Conservation (phyloP, 2,797 vertebrate species). For the Chaetodon trifasciatus region DNA sequence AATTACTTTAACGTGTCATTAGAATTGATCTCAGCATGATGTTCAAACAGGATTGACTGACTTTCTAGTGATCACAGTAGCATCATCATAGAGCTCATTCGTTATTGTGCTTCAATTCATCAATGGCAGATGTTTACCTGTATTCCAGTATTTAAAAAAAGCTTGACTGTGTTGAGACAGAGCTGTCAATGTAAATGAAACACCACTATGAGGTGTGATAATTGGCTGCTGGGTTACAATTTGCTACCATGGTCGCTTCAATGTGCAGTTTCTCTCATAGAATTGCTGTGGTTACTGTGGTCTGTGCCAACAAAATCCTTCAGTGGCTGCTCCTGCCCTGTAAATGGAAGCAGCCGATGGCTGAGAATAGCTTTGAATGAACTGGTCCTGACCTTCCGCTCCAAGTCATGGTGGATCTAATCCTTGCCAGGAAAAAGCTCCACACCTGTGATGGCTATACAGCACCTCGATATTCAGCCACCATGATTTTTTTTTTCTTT, state of each 20-base stretch:
- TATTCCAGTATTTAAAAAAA: background rate
- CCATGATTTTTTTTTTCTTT: background rate
- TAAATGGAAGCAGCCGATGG: constrained; percentile 14
- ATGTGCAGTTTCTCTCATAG: background rate
- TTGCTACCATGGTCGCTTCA: background rate
- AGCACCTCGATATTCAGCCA: background rate
- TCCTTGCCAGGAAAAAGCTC: constrained; percentile 38
- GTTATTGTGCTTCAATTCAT: background rate
- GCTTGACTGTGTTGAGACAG: background rate
- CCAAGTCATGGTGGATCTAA: constrained; percentile 7
- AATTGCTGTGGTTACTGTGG: background rate
- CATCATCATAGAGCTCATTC: background rate
- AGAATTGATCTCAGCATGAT: constrained; percentile 13
- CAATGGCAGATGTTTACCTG: constrained; percentile 3
- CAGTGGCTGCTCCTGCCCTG: constrained; percentile 1
- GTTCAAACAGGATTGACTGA: background rate
- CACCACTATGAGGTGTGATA: constrained; percentile 5
- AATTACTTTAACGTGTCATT: background rate
- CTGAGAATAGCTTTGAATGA: constrained; percentile 35
- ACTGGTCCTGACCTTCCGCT: constrained; percentile 25
- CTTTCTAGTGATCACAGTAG: background rate
- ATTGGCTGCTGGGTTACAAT: constrained; percentile 10
- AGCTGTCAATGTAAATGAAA: constrained; percentile 16
- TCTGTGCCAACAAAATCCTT: background rate
- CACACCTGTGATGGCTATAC: background rate